These are phyloP conservation scores for Microdon myrmicae DNA, from an alignment of 2,888 invertebrate species.

Conservation along the genomic window DNA sequence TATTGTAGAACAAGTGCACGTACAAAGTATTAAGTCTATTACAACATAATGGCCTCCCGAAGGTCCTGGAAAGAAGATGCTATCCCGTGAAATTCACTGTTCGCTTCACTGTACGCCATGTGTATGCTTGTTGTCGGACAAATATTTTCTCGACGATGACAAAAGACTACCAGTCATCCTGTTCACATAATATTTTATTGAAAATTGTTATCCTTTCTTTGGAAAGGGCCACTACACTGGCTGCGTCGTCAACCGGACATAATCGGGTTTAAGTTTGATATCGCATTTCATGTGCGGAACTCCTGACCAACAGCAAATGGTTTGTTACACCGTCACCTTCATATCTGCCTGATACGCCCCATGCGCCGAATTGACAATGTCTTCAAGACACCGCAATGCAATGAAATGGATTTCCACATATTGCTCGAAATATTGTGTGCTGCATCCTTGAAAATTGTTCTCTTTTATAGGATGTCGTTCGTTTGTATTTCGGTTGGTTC, in stretches of 20 bases:
- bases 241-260: constrained; percentile 31
- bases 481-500: constrained; percentile 11
- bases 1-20: constrained; percentile 27
- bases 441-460: constrained; percentile 49
- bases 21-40: constrained; percentile 45
- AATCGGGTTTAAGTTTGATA: constrained; percentile 52
- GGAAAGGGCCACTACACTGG: constrained; percentile 1
- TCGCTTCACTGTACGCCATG: constrained; percentile 21
- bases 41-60: constrained; percentile 47
- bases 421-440: constrained; percentile 48
- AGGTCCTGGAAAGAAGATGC: constrained; percentile 34
- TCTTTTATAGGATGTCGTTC: constrained; percentile 19
- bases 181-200: constrained; percentile 33
- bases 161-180: constrained; percentile 39
- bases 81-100: constrained; percentile 6
- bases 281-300: constrained; percentile 48
- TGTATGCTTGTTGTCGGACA: constrained; percentile 38
- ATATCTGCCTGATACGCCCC: constrained; percentile 12
- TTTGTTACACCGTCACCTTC: constrained; percentile 34
- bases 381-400: constrained; percentile 28
- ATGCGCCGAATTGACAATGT: constrained; percentile 27
- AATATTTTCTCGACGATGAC: constrained; percentile 45
- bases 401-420: constrained; percentile 34
- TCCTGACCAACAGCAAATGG: constrained; percentile 27
- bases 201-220: constrained; percentile 47